Evolutionary conservation across 92 coral and sea anemone species (phyloP).

Genomic region (Heliopora coerulea): DNA sequence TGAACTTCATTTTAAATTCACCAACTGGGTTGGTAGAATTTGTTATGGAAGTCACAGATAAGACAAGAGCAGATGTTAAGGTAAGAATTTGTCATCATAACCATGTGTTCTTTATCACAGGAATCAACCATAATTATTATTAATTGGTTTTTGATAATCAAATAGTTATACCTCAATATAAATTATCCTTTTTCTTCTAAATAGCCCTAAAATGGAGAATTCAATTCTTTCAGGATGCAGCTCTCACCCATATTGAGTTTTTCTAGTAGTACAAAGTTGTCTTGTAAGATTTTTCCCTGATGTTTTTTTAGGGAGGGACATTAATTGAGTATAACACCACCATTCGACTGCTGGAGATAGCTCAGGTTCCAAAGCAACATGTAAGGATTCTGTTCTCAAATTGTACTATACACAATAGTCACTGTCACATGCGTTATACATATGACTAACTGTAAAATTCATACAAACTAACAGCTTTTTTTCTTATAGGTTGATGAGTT

Average conservation of each 20-base stretch:
- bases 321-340: constrained; percentile 80
- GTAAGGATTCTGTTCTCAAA: constrained; percentile 48
- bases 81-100: too few species aligned
- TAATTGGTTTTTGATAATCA: too few species aligned
- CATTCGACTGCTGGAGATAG: constrained; percentile 85
- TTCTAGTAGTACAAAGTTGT: background rate
- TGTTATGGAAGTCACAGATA: constrained; percentile 97
- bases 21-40: constrained; percentile 65
- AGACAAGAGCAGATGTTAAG: constrained; percentile 98
- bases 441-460: too few species aligned
- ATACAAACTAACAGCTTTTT: background rate
- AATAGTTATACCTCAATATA: too few species aligned
- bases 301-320: constrained; percentile 84
- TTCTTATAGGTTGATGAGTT: constrained; percentile 85
- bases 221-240: too few species aligned
- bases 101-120: too few species aligned
- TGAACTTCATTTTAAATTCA: constrained; percentile 64
- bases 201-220: too few species aligned
- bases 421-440: too few species aligned
- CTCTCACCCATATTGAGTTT: background rate
- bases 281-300: background rate
- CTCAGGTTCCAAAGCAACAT: constrained; percentile 94
- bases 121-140: too few species aligned
- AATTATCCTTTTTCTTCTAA: too few species aligned
- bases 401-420: too few species aligned